Percentiles rank a stretch among this genome's conserved stretches.
Conservation (phyloP, 2,113 vertebrate species). For the Cricetomys ansorgei region DNA sequence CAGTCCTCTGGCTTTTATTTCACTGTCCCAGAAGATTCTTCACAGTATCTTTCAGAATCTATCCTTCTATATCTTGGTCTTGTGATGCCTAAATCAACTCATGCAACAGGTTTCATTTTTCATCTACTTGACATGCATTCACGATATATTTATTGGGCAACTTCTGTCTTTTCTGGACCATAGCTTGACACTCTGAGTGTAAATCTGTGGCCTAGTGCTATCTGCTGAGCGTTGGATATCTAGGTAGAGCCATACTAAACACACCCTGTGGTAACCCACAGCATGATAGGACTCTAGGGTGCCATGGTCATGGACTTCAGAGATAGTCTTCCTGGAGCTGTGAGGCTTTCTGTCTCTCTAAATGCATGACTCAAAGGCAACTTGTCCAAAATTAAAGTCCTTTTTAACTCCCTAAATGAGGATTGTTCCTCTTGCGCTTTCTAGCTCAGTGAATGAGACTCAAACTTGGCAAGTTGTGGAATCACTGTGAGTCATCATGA, state of each 20-base stretch:
- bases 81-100: neutral
- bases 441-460: conserved; percentile 35
- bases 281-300: neutral
- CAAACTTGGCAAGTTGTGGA: neutral
- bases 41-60: neutral
- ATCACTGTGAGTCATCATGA: neutral
- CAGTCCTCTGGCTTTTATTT: neutral
- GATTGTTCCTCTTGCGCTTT: neutral
- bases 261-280: neutral
- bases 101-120: neutral
- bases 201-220: neutral
- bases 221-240: neutral
- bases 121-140: neutral
- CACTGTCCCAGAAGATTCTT: neutral
- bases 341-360: neutral
- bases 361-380: conserved; percentile 11
- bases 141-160: neutral
- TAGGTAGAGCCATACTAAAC: neutral
- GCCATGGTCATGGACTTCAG: neutral
- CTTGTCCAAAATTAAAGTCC: conserved; percentile 22
- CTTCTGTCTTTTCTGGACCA: neutral
- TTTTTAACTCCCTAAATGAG: neutral
- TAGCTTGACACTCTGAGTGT: neutral
- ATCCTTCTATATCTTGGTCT: neutral
- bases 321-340: neutral